Conservation (phyloP, 2,113 vertebrate species). For the Acrocephalus kingi region DNA sequence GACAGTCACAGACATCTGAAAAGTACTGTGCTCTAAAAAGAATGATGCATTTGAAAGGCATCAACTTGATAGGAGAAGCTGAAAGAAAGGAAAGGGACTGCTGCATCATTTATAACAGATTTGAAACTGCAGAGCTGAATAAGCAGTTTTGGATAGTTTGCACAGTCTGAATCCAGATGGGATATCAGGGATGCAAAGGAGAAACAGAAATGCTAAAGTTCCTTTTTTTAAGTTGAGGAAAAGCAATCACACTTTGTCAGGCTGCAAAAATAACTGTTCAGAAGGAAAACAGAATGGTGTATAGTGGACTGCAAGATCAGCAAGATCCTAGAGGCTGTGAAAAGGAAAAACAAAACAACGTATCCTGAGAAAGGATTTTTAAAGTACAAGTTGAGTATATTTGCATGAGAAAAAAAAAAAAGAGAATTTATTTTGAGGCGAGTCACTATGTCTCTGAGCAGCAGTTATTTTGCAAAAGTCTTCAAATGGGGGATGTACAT, state of each 20-base stretch:
- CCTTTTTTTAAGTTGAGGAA: not conserved
- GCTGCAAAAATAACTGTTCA: not conserved
- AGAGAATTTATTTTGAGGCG: not conserved
- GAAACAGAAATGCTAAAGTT: not conserved
- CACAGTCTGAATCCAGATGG: conserved; percentile 2
- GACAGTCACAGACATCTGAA: not conserved
- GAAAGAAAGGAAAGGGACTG: not conserved
- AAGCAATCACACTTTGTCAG: not conserved
- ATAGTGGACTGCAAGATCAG: not conserved
- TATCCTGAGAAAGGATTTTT: not conserved
- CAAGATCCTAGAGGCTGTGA: not conserved
- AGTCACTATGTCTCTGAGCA: not conserved
- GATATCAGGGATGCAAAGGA: conserved; percentile 20
- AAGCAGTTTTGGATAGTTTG: not conserved
- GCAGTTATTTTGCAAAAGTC: not conserved
- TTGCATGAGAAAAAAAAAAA: not conserved
- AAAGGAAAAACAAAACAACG: not conserved
- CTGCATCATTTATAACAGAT: conserved; percentile 14
- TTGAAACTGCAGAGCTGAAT: not conserved
- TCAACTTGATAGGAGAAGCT: not conserved
- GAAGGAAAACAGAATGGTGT: not conserved
- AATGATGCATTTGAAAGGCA: not conserved
- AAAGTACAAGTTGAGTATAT: not conserved
- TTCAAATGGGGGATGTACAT: not conserved
- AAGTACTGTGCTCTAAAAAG: not conserved